Conservation (phyloP, 2,888 invertebrate genomes). For the Pollenia griseotomentosa region DNA sequence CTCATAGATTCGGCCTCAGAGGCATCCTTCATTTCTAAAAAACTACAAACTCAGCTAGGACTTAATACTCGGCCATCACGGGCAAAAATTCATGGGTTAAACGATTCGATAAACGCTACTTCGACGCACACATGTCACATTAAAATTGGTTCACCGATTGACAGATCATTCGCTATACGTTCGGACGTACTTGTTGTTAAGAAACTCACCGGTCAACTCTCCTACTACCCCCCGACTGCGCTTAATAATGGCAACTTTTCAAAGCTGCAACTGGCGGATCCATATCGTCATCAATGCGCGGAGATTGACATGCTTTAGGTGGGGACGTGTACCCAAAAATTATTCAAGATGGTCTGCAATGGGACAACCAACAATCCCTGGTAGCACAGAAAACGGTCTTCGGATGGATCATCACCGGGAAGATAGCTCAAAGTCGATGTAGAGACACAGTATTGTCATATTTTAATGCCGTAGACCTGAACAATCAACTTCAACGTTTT, state of each 20-base stretch:
- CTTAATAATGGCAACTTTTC: background rate
- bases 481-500: background rate
- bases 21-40: too few relatives aligned
- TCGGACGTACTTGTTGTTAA: background rate
- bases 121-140: background rate
- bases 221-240: background rate
- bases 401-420: slow-evolving; percentile 36
- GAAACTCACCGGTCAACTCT: slow-evolving; percentile 2
- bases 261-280: slow-evolving; percentile 11
- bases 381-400: slow-evolving; percentile 31
- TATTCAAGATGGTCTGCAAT: background rate
- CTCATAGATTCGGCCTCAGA: background rate
- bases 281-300: background rate
- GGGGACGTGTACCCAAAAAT: background rate
- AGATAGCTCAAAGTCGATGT: background rate
- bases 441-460: background rate
- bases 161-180: background rate
- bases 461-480: background rate
- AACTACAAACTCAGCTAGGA: too few relatives aligned
- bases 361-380: background rate
- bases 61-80: too few relatives aligned
- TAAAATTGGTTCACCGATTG: background rate
- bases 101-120: too few relatives aligned
- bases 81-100: too few relatives aligned
- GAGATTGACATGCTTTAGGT: slow-evolving; percentile 4